Base-by-base conservation (phyloP, 2,888 invertebrate genomes). In the Lasiommata megera region DNA sequence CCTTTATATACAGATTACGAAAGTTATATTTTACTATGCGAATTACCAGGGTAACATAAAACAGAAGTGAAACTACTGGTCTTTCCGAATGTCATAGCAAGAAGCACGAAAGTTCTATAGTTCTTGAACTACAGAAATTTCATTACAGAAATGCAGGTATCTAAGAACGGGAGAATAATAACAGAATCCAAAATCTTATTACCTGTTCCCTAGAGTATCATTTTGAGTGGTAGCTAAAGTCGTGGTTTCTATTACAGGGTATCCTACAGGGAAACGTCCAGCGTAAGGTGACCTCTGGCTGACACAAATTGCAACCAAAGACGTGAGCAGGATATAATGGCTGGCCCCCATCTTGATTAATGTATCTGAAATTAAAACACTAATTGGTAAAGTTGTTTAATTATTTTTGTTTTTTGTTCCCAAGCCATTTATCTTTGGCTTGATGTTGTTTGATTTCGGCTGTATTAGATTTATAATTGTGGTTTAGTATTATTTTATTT, bases 271-370 rank as follows among this genome's bases (percentile, higher is more conserved):
- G 3, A 79, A 67, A 12, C 79, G 77, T 2, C 93, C 92, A 1
- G 94, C 93, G 66, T 93, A 95, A 0, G 92, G 88, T 1, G 94
- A 92, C 18, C 94, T 88, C 72, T 94, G 94, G 36, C 65, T 52
- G 16, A 36, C 43, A 36, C 72, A 70, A 53, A 62, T 61, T 6
- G 67, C 61, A 9, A 74, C 23, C 3, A 77, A 29, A 0, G 60
- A 61, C 5, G 68, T 61, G n/a, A 79, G 41, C 28, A 76, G 55
- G 23, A 77, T 41, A 12, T 70, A 41, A 6, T 54, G 44, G 18
- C 16, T 48, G 6, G n/a, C 16, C 29, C 60, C 68, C 75, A 79
- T 80, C 40, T 43, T 76, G 54, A 17, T 38, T 55, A 43, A 50
- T 54, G 28, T 37, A 40, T 65, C 60, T 73, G 71, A 60, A 65